Percentiles rank a stretch among this genome's conserved stretches.
These are phyloP conservation scores for Cettia cetti DNA, from an alignment of 2,113 vertebrate genomes.

Conservation along the genomic window DNA sequence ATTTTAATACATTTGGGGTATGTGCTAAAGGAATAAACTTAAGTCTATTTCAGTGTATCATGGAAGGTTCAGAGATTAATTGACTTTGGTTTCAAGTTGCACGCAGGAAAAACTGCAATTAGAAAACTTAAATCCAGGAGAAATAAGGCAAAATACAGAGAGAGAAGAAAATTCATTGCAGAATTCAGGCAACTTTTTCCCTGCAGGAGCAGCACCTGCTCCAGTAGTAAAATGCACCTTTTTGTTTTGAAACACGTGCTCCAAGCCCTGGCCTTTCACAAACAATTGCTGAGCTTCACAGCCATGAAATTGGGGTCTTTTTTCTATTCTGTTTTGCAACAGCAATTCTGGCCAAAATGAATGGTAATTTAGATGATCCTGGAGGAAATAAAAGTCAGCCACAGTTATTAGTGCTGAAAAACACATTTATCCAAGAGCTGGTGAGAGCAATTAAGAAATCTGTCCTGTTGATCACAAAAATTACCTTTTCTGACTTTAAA, in stretches of 20 bases:
- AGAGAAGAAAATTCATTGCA: neutral
- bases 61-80: neutral
- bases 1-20: neutral
- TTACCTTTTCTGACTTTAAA: neutral
- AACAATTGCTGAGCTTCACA: neutral
- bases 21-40: neutral
- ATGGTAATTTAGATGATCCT: neutral
- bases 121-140: neutral
- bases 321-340: neutral
- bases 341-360: neutral
- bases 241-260: neutral
- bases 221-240: neutral
- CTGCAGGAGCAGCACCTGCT: neutral
- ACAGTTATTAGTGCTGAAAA: neutral
- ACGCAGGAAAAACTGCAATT: neutral
- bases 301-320: neutral
- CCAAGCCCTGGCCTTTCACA: neutral
- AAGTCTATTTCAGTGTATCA: neutral
- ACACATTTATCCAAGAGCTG: neutral
- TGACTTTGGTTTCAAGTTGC: neutral
- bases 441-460: neutral
- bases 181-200: neutral
- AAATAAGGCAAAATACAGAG: neutral
- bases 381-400: neutral
- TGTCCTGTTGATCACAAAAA: neutral